phyloP scores from a whole-genome alignment of 2,888 invertebrate genomes.

The Cylindroiulus punctatus region DNA sequence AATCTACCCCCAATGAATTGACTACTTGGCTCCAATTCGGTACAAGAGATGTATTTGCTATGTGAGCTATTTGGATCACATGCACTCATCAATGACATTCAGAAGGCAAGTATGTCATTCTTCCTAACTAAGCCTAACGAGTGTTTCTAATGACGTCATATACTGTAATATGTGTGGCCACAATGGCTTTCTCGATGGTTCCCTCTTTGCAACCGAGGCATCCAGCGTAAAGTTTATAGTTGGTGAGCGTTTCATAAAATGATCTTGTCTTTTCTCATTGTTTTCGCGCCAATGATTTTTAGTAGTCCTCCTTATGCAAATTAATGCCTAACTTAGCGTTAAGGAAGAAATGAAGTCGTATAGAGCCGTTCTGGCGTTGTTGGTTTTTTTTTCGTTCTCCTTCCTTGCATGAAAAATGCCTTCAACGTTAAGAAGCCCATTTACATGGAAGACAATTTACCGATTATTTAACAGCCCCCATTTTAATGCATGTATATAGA shows the following conservation, averaged over 20 bases:
- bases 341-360: constrained; percentile 3
- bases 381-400: neutral
- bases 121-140: neutral
- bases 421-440: constrained; percentile 18
- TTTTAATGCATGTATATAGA: constrained; percentile 18
- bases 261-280: constrained; percentile 18
- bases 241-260: constrained; percentile 10
- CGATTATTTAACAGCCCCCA: neutral
- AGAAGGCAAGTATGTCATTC: no score
- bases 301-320: constrained; percentile 18
- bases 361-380: neutral
- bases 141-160: constrained; percentile 16
- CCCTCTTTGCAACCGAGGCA: neutral
- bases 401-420: constrained; percentile 18
- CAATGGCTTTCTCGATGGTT: neutral
- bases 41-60: no score
- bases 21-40: no score
- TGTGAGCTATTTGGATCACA: no score
- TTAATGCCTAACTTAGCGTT: constrained; percentile 18
- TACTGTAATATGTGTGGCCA: constrained; percentile 18
- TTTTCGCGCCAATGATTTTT: constrained; percentile 17
- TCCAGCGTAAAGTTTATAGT: neutral
- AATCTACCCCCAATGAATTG: no score
- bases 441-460: constrained; percentile 18
- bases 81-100: no score